phyloP scores from a whole-genome alignment of 2,113 vertebrate species.

The Lathamus discolor region DNA sequence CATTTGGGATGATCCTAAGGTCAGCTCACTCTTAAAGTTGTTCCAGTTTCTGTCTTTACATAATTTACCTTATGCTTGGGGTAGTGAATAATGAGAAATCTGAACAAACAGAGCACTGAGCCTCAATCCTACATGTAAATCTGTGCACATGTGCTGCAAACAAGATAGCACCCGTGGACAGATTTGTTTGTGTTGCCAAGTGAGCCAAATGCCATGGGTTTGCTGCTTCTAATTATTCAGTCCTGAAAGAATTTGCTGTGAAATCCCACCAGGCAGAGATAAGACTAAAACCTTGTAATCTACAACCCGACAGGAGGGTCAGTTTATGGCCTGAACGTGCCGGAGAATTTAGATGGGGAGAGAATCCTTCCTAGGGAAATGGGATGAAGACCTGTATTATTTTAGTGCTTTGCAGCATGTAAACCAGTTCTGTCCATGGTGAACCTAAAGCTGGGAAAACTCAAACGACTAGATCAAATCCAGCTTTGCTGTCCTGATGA shows the following conservation, averaged over 20 bases:
- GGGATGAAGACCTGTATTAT: background rate
- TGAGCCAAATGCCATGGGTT: slow-evolving; percentile 40
- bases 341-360: slow-evolving; percentile 2
- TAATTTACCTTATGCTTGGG: background rate
- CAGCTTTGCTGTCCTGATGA: background rate
- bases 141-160: slow-evolving; percentile 67
- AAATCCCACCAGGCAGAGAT: slow-evolving; percentile 56
- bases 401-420: background rate
- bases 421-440: background rate
- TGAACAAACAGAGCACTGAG: slow-evolving; percentile 38
- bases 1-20: background rate
- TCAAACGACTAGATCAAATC: background rate
- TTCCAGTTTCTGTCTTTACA: background rate
- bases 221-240: slow-evolving; percentile 52
- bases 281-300: slow-evolving; percentile 49
- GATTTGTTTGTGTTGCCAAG: slow-evolving; percentile 51
- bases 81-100: background rate
- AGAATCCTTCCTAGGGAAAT: background rate
- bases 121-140: slow-evolving; percentile 58
- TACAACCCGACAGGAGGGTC: slow-evolving; percentile 31
- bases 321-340: slow-evolving; percentile 18
- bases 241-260: slow-evolving; percentile 46
- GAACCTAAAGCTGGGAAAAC: background rate
- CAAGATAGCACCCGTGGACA: slow-evolving; percentile 55
- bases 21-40: background rate